Base-by-base conservation (phyloP, 2,113 vertebrate species). In the Chloroceryle aenea region DNA sequence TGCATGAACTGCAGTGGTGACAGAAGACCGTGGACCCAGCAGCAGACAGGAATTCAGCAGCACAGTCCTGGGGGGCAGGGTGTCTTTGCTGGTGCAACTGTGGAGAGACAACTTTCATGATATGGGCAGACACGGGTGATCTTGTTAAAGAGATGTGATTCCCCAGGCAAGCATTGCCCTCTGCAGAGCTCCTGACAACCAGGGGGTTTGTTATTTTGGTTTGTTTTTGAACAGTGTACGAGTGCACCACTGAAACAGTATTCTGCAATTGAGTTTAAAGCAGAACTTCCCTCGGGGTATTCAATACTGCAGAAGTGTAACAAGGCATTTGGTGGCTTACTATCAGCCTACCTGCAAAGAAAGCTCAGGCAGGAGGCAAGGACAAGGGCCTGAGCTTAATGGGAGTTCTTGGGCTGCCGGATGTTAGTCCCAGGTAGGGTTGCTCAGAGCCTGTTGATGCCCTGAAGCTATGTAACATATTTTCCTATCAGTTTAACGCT, bases 21-120 rank as follows among this genome's bases (percentile, higher is more conserved):
- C 8, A 4, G 0, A 10, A 73, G 48, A 58, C 11, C 23, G 1
- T 0, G 23, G 43, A 48, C 17, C 10, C 34, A 32, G 40, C 23
- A 50, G 45, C 8, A 1, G 9, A 1, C 9, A 12, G 22, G 63
- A 43, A 43, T 32, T 64, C 38, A 55, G 34, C 22, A 47, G 43
- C 56, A 20, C 0, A 1, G 27, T 19, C 43, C 10, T 40, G 32
- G 22, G 58, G 17, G 12, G 0, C 38, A 40, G 38, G 38, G 38
- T 40, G 47, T 34, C 47, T 40, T 15, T 3, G 10, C 38, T 50
- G 17, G 8, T 26, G 22, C 26, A 14, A 20, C 7, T 32, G 58
- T 48, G 75, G 43, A 19, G 48, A 40, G 55, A 12, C 5, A 29
- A 8, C 48, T 64, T 23, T 68, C 8, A 2, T 11, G 14, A 1